A percentile compares a stretch with the other conserved stretches of the same genome.
These are phyloP conservation scores for Pseudocheirus occidentalis DNA, from an alignment of 2,797 vertebrate genomes.

Conservation along the genomic window DNA sequence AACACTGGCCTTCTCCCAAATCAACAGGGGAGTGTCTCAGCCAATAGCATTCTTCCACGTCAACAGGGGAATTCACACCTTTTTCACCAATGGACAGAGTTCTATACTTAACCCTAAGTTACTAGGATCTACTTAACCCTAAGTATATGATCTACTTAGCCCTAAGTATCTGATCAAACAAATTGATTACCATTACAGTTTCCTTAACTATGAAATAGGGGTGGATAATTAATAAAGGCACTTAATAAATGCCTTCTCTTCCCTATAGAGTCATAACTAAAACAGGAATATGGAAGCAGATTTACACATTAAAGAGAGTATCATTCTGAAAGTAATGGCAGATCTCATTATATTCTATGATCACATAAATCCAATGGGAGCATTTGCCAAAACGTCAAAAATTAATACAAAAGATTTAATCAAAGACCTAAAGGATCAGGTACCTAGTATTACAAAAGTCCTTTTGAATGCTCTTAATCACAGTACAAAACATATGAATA, in stretches of 20 bases:
- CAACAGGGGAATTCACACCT: no score
- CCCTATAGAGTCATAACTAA: slow-evolving; percentile 95
- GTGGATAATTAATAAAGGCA: background rate
- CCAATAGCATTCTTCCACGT: no score
- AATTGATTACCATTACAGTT: no score
- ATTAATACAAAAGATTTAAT: slow-evolving; percentile 99
- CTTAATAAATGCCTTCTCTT: background rate
- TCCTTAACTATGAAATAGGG: background rate
- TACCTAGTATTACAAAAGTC: slow-evolving; percentile 96
- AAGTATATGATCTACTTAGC: no score
- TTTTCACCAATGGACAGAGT: no score
- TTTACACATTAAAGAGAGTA: slow-evolving; percentile 97
- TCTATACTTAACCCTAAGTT: no score
- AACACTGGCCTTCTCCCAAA: no score
- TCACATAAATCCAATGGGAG: slow-evolving; percentile 94
- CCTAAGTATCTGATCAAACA: no score
- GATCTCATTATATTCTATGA: slow-evolving; percentile 99
- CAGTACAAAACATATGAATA: background rate
- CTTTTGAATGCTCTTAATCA: slow-evolving; percentile 94
- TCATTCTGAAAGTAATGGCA: slow-evolving; percentile 98
- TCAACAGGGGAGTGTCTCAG: no score
- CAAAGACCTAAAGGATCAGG: slow-evolving; percentile 98
- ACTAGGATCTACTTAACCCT: no score
- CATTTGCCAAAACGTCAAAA: slow-evolving; percentile 98
- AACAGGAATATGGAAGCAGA: slow-evolving; percentile 96